Conservation (phyloP, 2,113 vertebrate genomes). For the Zapornia atra region DNA sequence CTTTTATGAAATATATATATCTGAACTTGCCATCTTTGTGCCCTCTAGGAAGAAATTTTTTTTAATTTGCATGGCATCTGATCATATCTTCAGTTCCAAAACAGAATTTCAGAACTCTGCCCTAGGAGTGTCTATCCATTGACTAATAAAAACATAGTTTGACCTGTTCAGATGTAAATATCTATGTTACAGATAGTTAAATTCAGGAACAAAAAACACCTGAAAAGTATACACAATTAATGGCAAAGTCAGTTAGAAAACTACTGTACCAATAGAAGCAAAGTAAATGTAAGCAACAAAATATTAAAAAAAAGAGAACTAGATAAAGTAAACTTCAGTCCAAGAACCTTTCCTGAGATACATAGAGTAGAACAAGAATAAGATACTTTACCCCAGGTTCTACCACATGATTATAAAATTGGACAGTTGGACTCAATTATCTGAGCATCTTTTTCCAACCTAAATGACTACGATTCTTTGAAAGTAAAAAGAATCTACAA, state of each 20-base stretch:
- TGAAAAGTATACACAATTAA: not conserved
- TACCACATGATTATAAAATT: not conserved
- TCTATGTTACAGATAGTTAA: not conserved
- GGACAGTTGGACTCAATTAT: accelerated
- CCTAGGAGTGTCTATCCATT: not conserved
- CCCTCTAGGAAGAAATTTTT: not conserved
- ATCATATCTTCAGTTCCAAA: not conserved
- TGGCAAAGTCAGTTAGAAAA: not conserved
- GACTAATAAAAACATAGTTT: not conserved
- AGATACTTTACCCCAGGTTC: not conserved
- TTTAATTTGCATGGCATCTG: not conserved
- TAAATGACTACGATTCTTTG: not conserved
- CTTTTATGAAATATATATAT: constrained; percentile 6
- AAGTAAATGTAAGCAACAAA: not conserved
- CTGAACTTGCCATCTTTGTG: not conserved
- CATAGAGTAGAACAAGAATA: not conserved
- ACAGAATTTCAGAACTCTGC: not conserved
- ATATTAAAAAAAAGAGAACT: not conserved
- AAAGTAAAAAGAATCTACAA: not conserved
- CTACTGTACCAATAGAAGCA: not conserved
- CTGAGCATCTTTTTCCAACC: not conserved
- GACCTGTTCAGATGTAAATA: not conserved
- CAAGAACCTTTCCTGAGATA: not conserved
- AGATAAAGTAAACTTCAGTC: not conserved
- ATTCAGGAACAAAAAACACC: not conserved